phyloP scores from a whole-genome alignment of 1,140 invertebrate genomes.

The Steinernema feltiae region DNA sequence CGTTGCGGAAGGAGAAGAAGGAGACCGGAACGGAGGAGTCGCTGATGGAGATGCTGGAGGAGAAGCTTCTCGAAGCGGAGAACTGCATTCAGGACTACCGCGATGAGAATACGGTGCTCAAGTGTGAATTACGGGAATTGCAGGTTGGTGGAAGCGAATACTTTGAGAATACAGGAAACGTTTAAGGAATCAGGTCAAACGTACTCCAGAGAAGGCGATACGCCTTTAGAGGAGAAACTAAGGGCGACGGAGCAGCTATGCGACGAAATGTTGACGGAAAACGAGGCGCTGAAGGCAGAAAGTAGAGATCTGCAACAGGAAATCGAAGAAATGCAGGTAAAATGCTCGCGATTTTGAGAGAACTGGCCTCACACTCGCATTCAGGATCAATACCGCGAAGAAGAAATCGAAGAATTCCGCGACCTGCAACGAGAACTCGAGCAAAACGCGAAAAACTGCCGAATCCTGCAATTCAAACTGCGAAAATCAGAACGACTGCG shows the following conservation, averaged over 20 bases:
- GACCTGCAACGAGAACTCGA: conserved; percentile 84
- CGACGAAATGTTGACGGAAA: conserved; percentile 89
- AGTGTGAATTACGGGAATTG: conserved; percentile 46
- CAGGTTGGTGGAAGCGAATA: no score
- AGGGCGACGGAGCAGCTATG: conserved; percentile 65
- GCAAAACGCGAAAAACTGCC: conserved; percentile 92
- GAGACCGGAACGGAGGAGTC: conserved; percentile 31
- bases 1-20: conserved; percentile 21
- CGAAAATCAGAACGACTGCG: conserved; percentile 84
- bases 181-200: conserved; percentile 24
- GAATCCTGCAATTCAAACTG: conserved; percentile 94
- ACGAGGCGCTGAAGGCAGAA: conserved; percentile 88
- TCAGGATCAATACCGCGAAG: conserved; percentile 68
- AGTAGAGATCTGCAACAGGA: conserved; percentile 84
- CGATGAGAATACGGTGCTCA: conserved; percentile 54
- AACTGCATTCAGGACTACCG: conserved; percentile 51
- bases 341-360: no score
- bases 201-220: conserved; percentile 7
- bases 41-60: conserved; percentile 49
- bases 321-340: conserved; percentile 94
- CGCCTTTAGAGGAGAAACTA: conserved; percentile 32
- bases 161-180: conserved; percentile 6
- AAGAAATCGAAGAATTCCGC: conserved; percentile 94
- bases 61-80: conserved; percentile 51
- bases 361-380: no score